These are phyloP conservation scores for Campoplex nolae DNA, from an alignment of 2,888 invertebrate species.

Conservation along the genomic window DNA sequence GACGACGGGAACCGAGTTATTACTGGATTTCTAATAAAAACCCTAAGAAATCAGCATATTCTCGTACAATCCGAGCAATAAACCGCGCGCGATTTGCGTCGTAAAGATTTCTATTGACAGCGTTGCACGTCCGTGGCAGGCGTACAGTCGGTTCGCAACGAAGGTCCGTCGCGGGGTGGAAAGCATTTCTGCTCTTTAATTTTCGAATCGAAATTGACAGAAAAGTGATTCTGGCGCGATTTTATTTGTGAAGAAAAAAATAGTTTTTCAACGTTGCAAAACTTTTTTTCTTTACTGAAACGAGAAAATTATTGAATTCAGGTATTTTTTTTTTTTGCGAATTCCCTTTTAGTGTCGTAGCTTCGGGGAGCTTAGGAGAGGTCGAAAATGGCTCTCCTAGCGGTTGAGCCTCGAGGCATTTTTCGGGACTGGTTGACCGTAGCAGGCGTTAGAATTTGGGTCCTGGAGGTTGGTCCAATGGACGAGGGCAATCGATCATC, in stretches of 20 bases:
- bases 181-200: background rate
- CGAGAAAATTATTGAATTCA: background rate
- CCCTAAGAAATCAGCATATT: background rate
- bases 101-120: background rate
- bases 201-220: background rate
- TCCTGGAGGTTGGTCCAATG: background rate
- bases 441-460: background rate
- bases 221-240: background rate
- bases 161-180: background rate
- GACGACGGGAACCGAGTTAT: background rate
- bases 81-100: background rate
- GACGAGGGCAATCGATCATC: background rate
- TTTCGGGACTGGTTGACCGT: background rate
- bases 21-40: background rate
- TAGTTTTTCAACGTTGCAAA: background rate
- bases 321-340: background rate
- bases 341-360: background rate
- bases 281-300: background rate
- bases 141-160: background rate
- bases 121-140: background rate
- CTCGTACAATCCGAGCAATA: background rate
- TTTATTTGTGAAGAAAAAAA: background rate
- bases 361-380: background rate
- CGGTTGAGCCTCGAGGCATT: background rate
- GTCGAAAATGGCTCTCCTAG: background rate